These are phyloP conservation scores for Drosophila recens DNA, from an alignment of 2,888 invertebrate genomes.

Conservation along the genomic window DNA sequence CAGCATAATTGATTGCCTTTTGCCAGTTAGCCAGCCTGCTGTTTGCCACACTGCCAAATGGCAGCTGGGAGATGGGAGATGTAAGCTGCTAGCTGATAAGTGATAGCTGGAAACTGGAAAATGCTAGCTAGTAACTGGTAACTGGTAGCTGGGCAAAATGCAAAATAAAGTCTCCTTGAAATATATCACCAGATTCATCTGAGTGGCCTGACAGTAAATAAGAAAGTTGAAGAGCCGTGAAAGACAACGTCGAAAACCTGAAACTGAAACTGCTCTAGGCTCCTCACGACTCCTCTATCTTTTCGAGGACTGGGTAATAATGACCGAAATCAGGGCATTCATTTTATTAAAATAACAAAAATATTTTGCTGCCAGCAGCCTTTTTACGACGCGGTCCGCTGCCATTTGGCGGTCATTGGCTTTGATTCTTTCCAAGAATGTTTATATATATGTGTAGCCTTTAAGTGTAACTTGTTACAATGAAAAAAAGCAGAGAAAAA, in stretches of 20 bases:
- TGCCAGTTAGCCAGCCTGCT: conserved; percentile 20
- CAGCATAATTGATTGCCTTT: conserved; percentile 73
- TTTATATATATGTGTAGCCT: not conserved
- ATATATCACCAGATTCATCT: conserved; percentile 61
- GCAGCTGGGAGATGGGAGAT: conserved; percentile 14
- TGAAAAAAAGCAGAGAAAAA: conserved; percentile 2
- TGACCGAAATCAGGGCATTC: conserved; percentile 72
- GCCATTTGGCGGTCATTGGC: conserved; percentile 70
- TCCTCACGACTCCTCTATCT: not conserved
- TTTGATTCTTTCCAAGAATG: conserved; percentile 44
- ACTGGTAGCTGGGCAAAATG: conserved; percentile 38
- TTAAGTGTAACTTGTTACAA: conserved; percentile 10
- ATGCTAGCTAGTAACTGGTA: conserved; percentile 18
- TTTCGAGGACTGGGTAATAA: conserved; percentile 50
- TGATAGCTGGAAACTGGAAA: conserved; percentile 34
- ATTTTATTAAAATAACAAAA: conserved; percentile 78
- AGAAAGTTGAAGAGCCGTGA: conserved; percentile 25
- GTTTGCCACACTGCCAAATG: conserved; percentile 7
- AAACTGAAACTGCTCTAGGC: conserved; percentile 14
- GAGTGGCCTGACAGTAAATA: conserved; percentile 48
- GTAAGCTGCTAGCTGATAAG: conserved; percentile 32
- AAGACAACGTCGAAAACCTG: conserved; percentile 13
- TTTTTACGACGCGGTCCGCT: conserved; percentile 51
- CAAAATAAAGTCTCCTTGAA: conserved; percentile 59
- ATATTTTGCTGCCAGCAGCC: conserved; percentile 66